Percentiles rank a stretch among this genome's conserved stretches.
phyloP scores from a whole-genome alignment of 2,113 vertebrate genomes.

The Phodopus roborovskii region DNA sequence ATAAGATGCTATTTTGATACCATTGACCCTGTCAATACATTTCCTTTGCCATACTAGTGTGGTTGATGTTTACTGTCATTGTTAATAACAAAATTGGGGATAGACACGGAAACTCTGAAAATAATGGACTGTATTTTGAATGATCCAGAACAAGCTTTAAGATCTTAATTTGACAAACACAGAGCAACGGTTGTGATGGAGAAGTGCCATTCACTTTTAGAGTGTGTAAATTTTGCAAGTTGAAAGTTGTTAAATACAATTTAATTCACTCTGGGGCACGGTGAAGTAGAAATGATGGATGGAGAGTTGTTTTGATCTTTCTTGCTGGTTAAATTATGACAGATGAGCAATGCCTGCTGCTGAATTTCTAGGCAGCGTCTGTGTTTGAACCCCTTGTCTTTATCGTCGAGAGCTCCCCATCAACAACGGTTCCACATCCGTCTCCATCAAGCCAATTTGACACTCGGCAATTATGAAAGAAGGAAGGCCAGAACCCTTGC shows the following conservation, averaged over 20 bases:
- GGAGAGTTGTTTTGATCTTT: conserved; percentile 88
- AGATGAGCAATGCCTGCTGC: conserved; percentile 88
- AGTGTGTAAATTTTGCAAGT: conserved; percentile 80
- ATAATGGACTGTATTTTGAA: conserved; percentile 69
- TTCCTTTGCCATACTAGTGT: background rate
- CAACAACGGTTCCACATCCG: conserved; percentile 88
- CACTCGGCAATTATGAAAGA: conserved; percentile 88
- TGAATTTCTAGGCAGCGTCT: conserved; percentile 84
- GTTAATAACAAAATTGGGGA: background rate
- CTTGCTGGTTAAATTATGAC: conserved; percentile 91
- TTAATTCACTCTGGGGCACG: conserved; percentile 85
- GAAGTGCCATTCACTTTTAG: conserved; percentile 62
- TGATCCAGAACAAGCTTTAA: conserved; percentile 78
- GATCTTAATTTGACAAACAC: conserved; percentile 75
- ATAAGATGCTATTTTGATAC: background rate
- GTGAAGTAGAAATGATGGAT: conserved; percentile 89
- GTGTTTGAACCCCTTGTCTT: conserved; percentile 84
- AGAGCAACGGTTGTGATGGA: conserved; percentile 69
- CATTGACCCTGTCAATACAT: background rate
- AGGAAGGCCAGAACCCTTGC: conserved; percentile 79
- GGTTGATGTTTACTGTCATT: background rate
- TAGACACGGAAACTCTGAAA: conserved; percentile 54
- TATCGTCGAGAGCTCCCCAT: conserved; percentile 87
- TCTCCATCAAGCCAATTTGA: conserved; percentile 85
- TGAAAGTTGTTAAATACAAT: conserved; percentile 88